Conservation (phyloP, 2,888 invertebrate genomes). For the Acleris holmiana region DNA sequence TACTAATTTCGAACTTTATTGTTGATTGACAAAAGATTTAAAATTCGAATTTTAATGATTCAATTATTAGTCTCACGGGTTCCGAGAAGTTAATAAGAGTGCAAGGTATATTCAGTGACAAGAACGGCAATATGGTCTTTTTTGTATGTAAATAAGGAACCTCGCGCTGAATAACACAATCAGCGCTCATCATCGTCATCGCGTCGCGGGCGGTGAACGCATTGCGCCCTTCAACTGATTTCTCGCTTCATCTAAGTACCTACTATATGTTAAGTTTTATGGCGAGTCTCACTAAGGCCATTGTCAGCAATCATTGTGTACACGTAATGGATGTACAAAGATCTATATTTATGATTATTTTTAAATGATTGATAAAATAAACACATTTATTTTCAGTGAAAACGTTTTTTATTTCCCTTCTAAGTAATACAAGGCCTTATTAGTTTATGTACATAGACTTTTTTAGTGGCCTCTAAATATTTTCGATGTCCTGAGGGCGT, state of each 20-base stretch:
- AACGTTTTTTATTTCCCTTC: conserved; percentile 45
- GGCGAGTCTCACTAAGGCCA: conserved; percentile 64
- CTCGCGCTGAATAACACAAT: conserved; percentile 26
- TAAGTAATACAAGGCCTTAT: background rate
- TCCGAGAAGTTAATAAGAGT: too few species aligned
- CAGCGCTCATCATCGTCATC: conserved; percentile 38
- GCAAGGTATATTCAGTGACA: too few species aligned
- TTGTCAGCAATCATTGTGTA: conserved; percentile 62
- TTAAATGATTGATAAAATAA: conserved; percentile 82
- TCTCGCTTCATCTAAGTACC: conserved; percentile 20
- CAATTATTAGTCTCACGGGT: too few species aligned
- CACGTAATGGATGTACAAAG: conserved; percentile 81
- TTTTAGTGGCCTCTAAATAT: too few species aligned
- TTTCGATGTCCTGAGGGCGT: too few species aligned
- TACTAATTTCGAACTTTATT: too few species aligned
- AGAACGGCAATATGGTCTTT: too few species aligned
- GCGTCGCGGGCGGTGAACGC: conserved; percentile 41
- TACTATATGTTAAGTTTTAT: conserved; percentile 52
- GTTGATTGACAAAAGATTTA: too few species aligned
- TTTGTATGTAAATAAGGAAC: too few species aligned
- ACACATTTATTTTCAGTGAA: conserved; percentile 79
- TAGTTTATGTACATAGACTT: too few species aligned
- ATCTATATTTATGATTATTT: conserved; percentile 81
- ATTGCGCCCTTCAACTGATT: conserved; percentile 21
- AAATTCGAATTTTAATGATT: too few species aligned